These are phyloP conservation scores for Rhyacophila evoluta DNA, from an alignment of 2,888 invertebrate genomes.

Conservation along the genomic window DNA sequence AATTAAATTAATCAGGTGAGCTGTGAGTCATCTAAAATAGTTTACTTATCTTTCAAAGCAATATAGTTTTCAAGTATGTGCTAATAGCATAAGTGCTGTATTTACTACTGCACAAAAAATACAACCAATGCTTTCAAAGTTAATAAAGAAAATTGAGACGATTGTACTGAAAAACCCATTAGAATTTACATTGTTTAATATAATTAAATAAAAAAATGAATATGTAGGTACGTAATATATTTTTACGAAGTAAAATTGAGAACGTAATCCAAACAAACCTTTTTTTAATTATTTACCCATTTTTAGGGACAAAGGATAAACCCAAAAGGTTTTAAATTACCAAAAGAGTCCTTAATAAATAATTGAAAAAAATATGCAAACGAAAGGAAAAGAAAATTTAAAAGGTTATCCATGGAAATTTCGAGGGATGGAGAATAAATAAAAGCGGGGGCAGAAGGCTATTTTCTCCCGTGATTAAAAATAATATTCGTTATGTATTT, in stretches of 20 bases:
- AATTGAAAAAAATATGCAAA: constrained; percentile 37
- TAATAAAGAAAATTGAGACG: too few relatives aligned
- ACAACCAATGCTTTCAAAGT: too few relatives aligned
- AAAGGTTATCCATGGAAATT: constrained; percentile 30
- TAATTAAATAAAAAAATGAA: not conserved
- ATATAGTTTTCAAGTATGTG: too few relatives aligned
- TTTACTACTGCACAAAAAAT: too few relatives aligned
- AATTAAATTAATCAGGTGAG: too few relatives aligned
- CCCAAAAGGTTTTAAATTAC: constrained; percentile 25
- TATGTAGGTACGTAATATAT: too few relatives aligned
- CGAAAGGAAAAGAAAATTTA: constrained; percentile 34
- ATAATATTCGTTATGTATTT: constrained; percentile 37
- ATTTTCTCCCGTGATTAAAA: constrained; percentile 44
- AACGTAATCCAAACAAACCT: constrained; percentile 22
- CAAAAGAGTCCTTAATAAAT: constrained; percentile 22
- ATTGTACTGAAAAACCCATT: not conserved
- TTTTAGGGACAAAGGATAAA: constrained; percentile 28
- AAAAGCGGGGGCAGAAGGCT: constrained; percentile 32
- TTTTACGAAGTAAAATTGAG: not conserved
- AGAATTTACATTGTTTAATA: not conserved
- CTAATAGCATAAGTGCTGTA: too few relatives aligned
- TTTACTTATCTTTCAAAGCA: too few relatives aligned
- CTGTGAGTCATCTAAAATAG: too few relatives aligned
- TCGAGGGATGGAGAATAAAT: constrained; percentile 23
- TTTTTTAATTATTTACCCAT: constrained; percentile 33